Percentiles rank a stretch among this genome's conserved stretches.
Evolutionary conservation across 2,113 vertebrate genomes (phyloP).

Genomic region (Cervus canadensis): DNA sequence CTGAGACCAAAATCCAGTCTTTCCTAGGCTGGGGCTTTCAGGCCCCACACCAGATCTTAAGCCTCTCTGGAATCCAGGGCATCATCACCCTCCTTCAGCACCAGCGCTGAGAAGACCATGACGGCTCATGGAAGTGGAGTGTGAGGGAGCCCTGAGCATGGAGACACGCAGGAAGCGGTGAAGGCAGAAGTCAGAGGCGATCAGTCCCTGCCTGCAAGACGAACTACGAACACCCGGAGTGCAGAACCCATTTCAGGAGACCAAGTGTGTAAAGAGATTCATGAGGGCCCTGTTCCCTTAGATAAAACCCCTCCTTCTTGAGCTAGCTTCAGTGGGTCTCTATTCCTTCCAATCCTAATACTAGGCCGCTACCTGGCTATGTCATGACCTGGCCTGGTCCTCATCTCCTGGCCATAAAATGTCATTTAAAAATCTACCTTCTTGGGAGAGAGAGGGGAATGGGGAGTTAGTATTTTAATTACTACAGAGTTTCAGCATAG

Average conservation of each 20-base stretch:
- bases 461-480: background rate
- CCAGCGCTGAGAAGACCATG: background rate
- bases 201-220: background rate
- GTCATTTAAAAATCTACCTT: background rate
- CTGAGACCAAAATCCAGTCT: background rate
- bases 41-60: background rate
- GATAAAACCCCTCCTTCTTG: background rate
- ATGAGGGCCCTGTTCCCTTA: background rate
- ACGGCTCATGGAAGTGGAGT: background rate
- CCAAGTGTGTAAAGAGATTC: background rate
- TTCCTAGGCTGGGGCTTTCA: background rate
- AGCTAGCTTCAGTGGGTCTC: background rate
- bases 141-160: background rate
- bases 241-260: background rate
- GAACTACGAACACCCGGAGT: background rate
- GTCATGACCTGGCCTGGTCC: background rate
- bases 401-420: background rate
- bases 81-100: background rate
- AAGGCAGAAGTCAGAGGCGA: background rate
- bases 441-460: background rate
- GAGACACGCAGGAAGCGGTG: background rate
- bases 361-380: background rate
- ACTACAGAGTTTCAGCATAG: background rate
- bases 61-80: background rate
- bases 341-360: background rate